Conservation (phyloP, 1,140 invertebrate species). For the Cyclargus thomasi region DNA sequence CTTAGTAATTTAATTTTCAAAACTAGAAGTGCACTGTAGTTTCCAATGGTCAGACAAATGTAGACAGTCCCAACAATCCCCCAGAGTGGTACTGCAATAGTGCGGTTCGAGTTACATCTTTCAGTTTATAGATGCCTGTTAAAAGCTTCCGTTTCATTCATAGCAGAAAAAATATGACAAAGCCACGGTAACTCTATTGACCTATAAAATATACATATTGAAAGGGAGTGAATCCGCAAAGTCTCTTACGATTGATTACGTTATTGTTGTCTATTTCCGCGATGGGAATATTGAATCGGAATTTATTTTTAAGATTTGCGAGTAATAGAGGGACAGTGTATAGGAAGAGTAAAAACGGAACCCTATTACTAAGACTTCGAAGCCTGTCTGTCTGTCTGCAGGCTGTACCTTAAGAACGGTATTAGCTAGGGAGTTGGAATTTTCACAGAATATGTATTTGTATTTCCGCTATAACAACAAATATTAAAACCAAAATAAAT, state of each 20-base stretch:
- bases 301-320: neutral
- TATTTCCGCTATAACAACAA: no score
- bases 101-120: neutral
- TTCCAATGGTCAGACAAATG: neutral
- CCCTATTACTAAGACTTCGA: no score
- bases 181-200: neutral
- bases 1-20: no score
- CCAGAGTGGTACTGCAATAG: neutral
- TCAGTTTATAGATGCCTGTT: neutral
- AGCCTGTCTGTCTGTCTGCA: no score
- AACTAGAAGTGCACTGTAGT: no score
- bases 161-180: neutral
- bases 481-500: no score
- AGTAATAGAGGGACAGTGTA: no score
- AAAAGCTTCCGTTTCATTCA: neutral
- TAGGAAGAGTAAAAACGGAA: no score
- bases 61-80: neutral
- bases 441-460: no score
- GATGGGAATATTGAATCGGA: neutral
- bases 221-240: neutral
- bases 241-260: neutral
- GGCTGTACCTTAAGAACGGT: no score
- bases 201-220: neutral
- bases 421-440: no score
- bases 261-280: conserved; percentile 6